Evolutionary conservation across 2,113 vertebrate species (phyloP), one percentile per base, ranked within the genome.

Genomic region (Chiloscyllium plagiosum): DNA sequence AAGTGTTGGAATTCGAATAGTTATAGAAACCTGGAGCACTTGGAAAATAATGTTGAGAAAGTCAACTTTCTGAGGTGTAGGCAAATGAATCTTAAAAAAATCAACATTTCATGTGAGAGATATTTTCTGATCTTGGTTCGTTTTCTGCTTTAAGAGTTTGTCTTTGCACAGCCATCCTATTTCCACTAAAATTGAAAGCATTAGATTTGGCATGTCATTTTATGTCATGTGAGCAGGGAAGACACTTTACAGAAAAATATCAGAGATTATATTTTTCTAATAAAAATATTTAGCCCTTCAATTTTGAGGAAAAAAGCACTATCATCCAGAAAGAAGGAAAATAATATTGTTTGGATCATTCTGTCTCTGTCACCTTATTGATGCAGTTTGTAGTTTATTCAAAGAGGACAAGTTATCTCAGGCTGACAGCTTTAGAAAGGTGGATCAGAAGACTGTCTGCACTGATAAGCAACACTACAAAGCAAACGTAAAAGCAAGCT

Each of bases 391-490:
- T 68, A 72, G 66, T 96, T 94, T 95, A 96, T 96, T 96, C 96
- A 96, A 97, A 97, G 96, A 22, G 80, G 95, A 78, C 72, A 96
- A 96, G 96, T 94, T 96, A 65, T 94, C 90, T 97, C 96, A 15
- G 96, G 96, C 96, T 97, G 96, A 96, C 96, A 97, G 96, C 97
- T 96, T 96, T 96, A 96, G 96, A 96, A 97, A 97, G 97, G 97
- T 97, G 96, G 97, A 96, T 96, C 96, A 61, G 92, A 96, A 37
- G 50, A 90, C 50, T 96, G 96, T 96, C 96, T 96, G 97, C 96
- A 96, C 97, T 97, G 96, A 96, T 97, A 97, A 97, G 97, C 96
- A 97, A 96, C 95, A 96, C 96, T 96, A 72, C 96, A 97, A 97
- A 96, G 97, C 78, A 97, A 97, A 97, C 95, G 96, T 96, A 96